Evolutionary conservation across 1,140 invertebrate species (phyloP).

Genomic region (Orchesella cincta): DNA sequence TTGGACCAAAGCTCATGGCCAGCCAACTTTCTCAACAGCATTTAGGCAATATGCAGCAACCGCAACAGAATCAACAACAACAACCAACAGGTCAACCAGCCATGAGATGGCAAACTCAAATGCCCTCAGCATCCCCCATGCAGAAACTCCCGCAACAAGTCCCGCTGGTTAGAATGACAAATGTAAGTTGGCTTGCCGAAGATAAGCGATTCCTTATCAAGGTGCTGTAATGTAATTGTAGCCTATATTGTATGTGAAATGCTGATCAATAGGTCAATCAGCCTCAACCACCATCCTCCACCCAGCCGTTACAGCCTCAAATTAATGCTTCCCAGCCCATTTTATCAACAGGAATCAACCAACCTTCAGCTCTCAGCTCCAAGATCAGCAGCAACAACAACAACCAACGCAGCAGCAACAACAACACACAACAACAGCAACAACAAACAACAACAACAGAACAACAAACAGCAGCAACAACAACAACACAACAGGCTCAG

Average conservation of each 20-base stretch:
- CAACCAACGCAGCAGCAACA: slow-evolving; percentile 55
- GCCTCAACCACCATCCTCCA: background rate
- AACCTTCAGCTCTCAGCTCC: slow-evolving; percentile 50
- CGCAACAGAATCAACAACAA: slow-evolving; percentile 30
- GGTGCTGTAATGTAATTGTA: background rate
- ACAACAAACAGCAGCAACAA: slow-evolving; percentile 54
- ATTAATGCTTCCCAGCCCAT: background rate
- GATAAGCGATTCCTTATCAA: too few species aligned
- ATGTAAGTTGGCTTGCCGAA: background rate
- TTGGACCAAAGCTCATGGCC: background rate
- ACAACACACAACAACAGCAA: slow-evolving; percentile 56
- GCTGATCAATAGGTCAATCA: background rate
- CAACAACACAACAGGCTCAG: slow-evolving; percentile 34
- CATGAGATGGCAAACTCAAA: background rate
- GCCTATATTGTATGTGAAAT: background rate
- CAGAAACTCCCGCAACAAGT: background rate
- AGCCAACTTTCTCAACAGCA: background rate
- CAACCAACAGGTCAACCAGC: slow-evolving; percentile 23
- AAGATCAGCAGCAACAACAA: slow-evolving; percentile 59
- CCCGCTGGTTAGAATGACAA: background rate
- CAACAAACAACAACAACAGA: slow-evolving; percentile 54
- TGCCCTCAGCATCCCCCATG: background rate
- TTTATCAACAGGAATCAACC: background rate
- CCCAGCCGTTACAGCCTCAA: background rate
- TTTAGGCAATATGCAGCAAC: background rate